phyloP scores from a whole-genome alignment of 1,140 invertebrate species.

The Agrypnia vestita region DNA sequence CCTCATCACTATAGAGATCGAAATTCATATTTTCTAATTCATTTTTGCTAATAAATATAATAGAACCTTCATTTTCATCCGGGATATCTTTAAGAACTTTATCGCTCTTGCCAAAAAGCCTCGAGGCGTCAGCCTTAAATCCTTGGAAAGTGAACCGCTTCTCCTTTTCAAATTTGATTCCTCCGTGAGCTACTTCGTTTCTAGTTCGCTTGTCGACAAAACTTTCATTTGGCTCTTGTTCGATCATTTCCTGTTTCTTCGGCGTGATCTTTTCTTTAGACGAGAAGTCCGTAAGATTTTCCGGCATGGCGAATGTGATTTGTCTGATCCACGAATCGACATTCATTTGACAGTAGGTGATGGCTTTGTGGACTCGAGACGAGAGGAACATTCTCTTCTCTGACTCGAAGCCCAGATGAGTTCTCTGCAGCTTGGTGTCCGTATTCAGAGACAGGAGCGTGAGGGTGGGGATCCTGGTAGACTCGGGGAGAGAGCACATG shows the following conservation, averaged over 20 bases:
- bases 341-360: constrained; percentile 77
- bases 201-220: constrained; percentile 66
- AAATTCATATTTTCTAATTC: constrained; percentile 76
- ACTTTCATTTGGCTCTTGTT: background rate
- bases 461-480: constrained; percentile 65
- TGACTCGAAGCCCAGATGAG: constrained; percentile 74
- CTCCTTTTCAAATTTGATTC: constrained; percentile 71
- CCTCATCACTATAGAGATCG: constrained; percentile 71
- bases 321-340: constrained; percentile 74
- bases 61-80: constrained; percentile 76
- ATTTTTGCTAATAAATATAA: constrained; percentile 77
- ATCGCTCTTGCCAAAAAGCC: constrained; percentile 71
- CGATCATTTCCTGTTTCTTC: background rate
- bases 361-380: constrained; percentile 75
- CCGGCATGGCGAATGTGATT: constrained; percentile 71
- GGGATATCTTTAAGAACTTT: constrained; percentile 75
- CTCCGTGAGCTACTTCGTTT: constrained; percentile 66
- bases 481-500: constrained; percentile 70
- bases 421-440: constrained; percentile 71
- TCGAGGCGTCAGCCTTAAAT: constrained; percentile 71
- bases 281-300: constrained; percentile 63
- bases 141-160: constrained; percentile 72
- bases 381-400: constrained; percentile 77
- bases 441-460: constrained; percentile 71
- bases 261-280: constrained; percentile 66